phyloP scores from a whole-genome alignment of 1,140 invertebrate genomes.

The Trachymyrmex cornetzi region DNA sequence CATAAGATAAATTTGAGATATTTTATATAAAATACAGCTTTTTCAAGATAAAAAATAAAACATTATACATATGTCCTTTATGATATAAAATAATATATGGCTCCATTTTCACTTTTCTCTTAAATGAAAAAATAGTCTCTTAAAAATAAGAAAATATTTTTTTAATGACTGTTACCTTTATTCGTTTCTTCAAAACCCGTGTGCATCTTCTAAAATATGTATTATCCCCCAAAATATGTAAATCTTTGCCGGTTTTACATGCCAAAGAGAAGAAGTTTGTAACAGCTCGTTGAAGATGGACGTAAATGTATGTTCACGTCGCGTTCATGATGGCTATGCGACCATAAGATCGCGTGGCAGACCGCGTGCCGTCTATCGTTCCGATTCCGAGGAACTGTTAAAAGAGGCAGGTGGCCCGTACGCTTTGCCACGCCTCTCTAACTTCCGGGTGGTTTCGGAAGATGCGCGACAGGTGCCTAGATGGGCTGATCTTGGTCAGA shows the following conservation, averaged over 20 bases:
- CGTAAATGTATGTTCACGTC: conserved; percentile 86
- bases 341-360: conserved; percentile 89
- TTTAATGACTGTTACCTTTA: neutral
- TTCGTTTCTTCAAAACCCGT: neutral
- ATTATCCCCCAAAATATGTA: neutral
- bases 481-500: conserved; percentile 64
- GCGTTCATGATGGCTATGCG: conserved; percentile 93
- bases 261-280: neutral
- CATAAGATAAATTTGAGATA: neutral
- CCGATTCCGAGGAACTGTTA: conserved; percentile 81
- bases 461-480: conserved; percentile 69
- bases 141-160: neutral
- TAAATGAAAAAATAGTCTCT: neutral
- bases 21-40: neutral
- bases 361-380: conserved; percentile 80
- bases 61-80: too few relatives aligned
- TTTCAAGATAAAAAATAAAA: neutral
- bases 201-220: too few relatives aligned
- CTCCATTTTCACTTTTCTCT: neutral
- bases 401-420: conserved; percentile 78
- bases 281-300: conserved; percentile 76
- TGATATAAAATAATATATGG: neutral
- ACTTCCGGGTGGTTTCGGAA: conserved; percentile 68
- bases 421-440: conserved; percentile 72
- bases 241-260: neutral